Evolutionary conservation across 1,140 invertebrate species (phyloP).

Genomic region (Plutomurus gul): DNA sequence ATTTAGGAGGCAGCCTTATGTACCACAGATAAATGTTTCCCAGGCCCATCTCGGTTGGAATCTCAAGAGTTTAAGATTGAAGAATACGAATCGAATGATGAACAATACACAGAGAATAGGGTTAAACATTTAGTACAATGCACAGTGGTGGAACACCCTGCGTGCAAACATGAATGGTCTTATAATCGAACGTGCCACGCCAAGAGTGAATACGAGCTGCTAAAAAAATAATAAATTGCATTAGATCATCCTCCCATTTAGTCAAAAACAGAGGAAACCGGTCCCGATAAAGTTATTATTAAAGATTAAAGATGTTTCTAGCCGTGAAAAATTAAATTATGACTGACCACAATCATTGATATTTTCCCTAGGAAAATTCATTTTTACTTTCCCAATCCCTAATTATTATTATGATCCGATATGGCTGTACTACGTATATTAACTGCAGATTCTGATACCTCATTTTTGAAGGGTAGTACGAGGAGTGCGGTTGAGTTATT

Average conservation of each 20-base stretch:
- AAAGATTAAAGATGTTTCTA: background rate
- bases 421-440: too few species aligned
- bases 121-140: too few species aligned
- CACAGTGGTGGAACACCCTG: background rate
- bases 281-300: conserved; percentile 19
- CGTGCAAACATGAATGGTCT: background rate
- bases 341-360: background rate
- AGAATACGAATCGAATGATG: too few species aligned
- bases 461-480: background rate
- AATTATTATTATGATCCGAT: background rate
- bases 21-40: too few species aligned
- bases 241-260: conserved; percentile 27
- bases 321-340: background rate
- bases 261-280: conserved; percentile 7
- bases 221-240: conserved; percentile 29
- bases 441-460: background rate
- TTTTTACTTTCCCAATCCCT: background rate
- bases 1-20: too few species aligned
- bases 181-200: background rate
- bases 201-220: background rate
- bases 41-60: too few species aligned
- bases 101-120: too few species aligned
- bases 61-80: too few species aligned
- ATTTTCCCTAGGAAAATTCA: background rate
- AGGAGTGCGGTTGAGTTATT: too few species aligned